Conservation (phyloP, 2,113 vertebrate genomes). For the Genyomyrus donnyi region DNA sequence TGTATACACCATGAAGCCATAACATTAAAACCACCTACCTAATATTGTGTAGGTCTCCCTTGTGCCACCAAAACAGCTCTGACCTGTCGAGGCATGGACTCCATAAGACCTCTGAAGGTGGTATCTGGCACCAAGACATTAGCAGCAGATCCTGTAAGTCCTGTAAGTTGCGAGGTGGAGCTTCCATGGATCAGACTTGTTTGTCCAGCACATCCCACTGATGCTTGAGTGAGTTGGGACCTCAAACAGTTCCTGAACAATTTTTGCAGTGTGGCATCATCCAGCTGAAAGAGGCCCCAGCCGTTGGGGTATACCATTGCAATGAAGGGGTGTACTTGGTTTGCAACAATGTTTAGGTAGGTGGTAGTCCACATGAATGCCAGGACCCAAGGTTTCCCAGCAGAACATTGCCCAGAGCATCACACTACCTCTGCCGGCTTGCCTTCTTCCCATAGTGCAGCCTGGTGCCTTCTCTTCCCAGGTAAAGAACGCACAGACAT, state of each 20-base stretch:
- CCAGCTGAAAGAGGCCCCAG: background rate
- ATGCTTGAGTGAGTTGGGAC: background rate
- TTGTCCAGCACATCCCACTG: background rate
- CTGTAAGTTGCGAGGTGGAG: background rate
- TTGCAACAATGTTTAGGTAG: background rate
- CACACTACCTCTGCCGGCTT: background rate
- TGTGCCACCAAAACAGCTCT: background rate
- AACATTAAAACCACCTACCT: background rate
- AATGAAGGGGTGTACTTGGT: background rate
- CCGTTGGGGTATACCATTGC: background rate
- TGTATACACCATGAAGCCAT: background rate
- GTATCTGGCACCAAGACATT: background rate
- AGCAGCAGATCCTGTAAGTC: background rate
- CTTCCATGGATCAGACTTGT: background rate
- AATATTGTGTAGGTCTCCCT: background rate
- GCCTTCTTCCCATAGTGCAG: background rate
- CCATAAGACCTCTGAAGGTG: background rate
- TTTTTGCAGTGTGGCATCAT: background rate
- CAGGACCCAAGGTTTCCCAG: background rate
- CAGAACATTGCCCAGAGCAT: background rate
- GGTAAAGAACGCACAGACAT: background rate
- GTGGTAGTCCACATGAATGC: background rate
- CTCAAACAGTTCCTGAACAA: background rate
- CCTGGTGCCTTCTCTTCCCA: background rate
- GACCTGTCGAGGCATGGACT: background rate